These are phyloP conservation scores for Listrodromus nycthemerus DNA, from an alignment of 2,888 invertebrate species.

Conservation along the genomic window DNA sequence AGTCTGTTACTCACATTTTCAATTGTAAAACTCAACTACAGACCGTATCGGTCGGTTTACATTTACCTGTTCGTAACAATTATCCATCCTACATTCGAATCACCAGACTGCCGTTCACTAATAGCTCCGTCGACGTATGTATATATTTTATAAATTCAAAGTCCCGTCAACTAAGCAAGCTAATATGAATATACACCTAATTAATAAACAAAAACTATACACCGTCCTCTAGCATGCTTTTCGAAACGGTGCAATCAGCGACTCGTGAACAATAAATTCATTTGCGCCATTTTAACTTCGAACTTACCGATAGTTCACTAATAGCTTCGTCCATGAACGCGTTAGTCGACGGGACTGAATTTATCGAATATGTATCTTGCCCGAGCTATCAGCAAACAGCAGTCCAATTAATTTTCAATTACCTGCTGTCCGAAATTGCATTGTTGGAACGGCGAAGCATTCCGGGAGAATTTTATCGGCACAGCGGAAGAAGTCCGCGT, in stretches of 20 bases:
- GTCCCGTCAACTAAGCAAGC: neutral
- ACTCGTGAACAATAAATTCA: neutral
- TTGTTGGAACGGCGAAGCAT: neutral
- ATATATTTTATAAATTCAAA: neutral
- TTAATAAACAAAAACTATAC: neutral
- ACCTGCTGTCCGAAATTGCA: neutral
- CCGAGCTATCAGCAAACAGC: neutral
- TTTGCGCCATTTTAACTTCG: neutral
- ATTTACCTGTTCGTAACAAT: neutral
- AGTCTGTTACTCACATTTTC: neutral
- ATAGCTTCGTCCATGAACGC: neutral
- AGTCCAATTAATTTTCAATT: neutral
- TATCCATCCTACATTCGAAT: neutral
- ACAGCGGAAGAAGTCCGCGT: conserved; percentile 6
- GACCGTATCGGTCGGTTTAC: neutral
- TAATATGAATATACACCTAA: neutral
- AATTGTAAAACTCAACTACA: neutral
- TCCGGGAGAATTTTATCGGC: neutral
- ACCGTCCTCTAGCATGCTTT: neutral
- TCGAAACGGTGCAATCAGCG: neutral
- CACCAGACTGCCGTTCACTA: neutral
- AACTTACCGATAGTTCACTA: neutral
- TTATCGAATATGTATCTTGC: neutral
- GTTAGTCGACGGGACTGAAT: neutral
- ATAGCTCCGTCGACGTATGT: neutral